Conservation (phyloP, 2,113 vertebrate species). For the Petroica traversi region DNA sequence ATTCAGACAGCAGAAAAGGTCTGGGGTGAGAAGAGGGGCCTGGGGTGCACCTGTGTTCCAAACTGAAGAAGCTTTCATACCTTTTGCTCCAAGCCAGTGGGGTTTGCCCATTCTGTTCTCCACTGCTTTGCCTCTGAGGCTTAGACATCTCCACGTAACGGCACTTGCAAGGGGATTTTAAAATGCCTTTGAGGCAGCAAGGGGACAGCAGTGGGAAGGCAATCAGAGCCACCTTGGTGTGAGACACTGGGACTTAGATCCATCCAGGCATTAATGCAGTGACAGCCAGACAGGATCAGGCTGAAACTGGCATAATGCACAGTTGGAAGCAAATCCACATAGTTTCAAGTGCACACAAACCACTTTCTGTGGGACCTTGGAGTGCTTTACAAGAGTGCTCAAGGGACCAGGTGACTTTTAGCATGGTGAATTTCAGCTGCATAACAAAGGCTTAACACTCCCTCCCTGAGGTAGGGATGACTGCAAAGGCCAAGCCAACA, state of each 20-base stretch:
- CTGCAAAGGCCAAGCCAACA: background rate
- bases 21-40: background rate
- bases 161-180: background rate
- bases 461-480: background rate
- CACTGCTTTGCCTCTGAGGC: background rate
- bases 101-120: background rate
- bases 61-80: background rate
- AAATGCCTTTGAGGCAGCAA: background rate
- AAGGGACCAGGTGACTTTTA: conserved; percentile 32
- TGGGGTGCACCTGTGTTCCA: background rate
- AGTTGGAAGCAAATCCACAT: conserved; percentile 39
- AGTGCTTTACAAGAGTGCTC: background rate
- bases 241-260: background rate
- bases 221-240: background rate
- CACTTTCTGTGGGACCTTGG: conserved; percentile 3
- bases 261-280: conserved; percentile 23
- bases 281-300: conserved; percentile 13
- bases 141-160: background rate
- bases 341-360: conserved; percentile 24
- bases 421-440: background rate
- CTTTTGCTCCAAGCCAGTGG: background rate
- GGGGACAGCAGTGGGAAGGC: background rate
- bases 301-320: background rate
- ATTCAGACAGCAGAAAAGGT: background rate
- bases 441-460: background rate